Evolutionary conservation across 1,140 invertebrate species (phyloP).

Genomic region (Chironomus striatipennis): DNA sequence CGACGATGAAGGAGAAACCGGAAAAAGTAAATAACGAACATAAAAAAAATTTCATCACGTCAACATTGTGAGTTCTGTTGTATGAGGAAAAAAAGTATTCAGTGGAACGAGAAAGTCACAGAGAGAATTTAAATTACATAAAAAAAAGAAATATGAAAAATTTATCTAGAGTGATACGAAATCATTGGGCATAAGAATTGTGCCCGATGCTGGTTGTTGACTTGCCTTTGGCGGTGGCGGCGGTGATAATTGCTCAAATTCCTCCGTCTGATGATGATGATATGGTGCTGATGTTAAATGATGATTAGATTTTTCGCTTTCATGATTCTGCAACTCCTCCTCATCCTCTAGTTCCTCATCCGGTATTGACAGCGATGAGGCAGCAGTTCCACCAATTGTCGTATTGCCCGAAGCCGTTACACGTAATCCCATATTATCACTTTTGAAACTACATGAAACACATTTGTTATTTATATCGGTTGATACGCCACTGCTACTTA

Average conservation of each 20-base stretch:
- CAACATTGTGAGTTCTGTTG: no score
- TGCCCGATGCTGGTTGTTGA: not conserved
- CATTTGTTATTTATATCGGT: conserved; percentile 31
- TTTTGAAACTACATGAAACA: conserved; percentile 48
- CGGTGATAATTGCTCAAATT: conserved; percentile 5
- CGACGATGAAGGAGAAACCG: no score
- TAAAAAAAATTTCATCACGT: no score
- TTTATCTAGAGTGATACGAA: conserved; percentile 16
- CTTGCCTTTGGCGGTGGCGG: conserved; percentile 1
- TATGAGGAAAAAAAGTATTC: no score
- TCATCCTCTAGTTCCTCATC: conserved; percentile 43
- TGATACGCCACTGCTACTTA: not conserved
- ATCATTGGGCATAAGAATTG: not conserved
- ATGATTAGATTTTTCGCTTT: not conserved
- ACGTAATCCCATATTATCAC: conserved; percentile 82
- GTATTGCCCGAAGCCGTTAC: conserved; percentile 79
- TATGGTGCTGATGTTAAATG: conserved; percentile 14
- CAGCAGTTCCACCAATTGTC: conserved; percentile 31
- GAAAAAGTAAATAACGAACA: no score
- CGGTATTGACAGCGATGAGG: conserved; percentile 56
- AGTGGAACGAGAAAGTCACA: not conserved
- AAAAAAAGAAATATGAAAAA: not conserved
- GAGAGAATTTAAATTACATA: not conserved
- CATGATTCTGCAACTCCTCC: conserved; percentile 26
- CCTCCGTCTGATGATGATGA: not conserved